Percentiles rank a stretch among this genome's conserved stretches.
Evolutionary conservation across 2,888 invertebrate genomes (phyloP).

Genomic region (Netelia melanura): DNA sequence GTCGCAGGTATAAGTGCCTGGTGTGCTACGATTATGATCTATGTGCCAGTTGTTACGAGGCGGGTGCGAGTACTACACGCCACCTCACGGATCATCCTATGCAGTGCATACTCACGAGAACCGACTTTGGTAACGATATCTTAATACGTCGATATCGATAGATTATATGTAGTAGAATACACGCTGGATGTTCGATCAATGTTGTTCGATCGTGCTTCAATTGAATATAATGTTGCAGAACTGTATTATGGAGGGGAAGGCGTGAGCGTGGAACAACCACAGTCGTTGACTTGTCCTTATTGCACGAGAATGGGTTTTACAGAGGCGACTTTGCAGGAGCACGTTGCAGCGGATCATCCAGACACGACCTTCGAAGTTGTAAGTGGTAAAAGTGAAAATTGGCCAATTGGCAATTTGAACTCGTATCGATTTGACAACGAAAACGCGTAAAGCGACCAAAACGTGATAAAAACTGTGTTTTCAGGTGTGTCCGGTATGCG

Average conservation of each 20-base stretch:
- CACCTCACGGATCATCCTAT: conserved; percentile 99
- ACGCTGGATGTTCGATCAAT: no score
- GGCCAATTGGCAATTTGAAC: background rate
- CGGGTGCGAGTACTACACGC: conserved; percentile 95
- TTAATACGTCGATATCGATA: no score
- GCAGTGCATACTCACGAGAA: conserved; percentile 98
- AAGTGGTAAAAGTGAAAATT: conserved; percentile 78
- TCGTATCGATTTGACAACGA: background rate
- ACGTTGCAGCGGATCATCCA: conserved; percentile 95
- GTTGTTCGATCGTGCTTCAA: no score
- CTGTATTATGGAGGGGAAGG: conserved; percentile 98
- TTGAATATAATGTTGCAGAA: conserved; percentile 86
- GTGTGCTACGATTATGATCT: conserved; percentile 99
- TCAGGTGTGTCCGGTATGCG: conserved; percentile 98
- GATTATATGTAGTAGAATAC: no score
- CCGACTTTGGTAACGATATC: conserved; percentile 93
- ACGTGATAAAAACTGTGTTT: conserved; percentile 12
- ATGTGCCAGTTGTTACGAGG: conserved; percentile 98
- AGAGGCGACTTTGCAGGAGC: conserved; percentile 95
- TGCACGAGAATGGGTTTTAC: conserved; percentile 99
- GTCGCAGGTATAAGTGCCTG: conserved; percentile 99
- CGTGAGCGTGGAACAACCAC: conserved; percentile 95
- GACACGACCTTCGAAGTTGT: conserved; percentile 96
- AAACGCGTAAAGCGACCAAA: background rate
- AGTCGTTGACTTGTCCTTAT: conserved; percentile 98